Evolutionary conservation across 1,140 invertebrate species (phyloP).

Genomic region (Oedothorax gibbosus): DNA sequence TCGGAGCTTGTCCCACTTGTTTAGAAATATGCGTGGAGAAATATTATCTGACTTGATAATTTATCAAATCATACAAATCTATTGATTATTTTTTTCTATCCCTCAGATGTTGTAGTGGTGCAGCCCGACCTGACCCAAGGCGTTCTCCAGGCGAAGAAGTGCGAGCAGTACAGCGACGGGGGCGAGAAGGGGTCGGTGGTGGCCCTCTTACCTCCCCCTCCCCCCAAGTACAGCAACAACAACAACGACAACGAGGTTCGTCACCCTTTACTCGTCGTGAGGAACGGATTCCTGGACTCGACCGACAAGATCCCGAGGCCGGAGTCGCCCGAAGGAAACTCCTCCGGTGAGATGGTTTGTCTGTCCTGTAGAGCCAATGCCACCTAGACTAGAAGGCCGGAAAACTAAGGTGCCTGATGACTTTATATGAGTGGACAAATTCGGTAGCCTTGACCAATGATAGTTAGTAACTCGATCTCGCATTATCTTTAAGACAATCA

Average conservation of each 20-base stretch:
- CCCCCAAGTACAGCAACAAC: conserved; percentile 47
- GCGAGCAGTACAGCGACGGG: conserved; percentile 37
- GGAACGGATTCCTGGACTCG: conserved; percentile 36
- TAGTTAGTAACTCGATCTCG: no score
- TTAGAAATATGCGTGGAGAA: no score
- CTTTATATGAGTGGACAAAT: no score
- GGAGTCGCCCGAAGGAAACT: conserved; percentile 40
- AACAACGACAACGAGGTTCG: conserved; percentile 30
- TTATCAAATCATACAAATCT: no score
- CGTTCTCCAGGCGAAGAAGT: conserved; percentile 23
- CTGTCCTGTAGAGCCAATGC: neutral
- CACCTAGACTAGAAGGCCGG: no score
- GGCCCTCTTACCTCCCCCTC: conserved; percentile 18
- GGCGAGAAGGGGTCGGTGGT: conserved; percentile 1
- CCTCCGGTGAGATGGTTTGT: conserved; percentile 28
- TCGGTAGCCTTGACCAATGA: no score
- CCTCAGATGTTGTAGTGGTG: conserved; percentile 74
- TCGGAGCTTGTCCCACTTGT: no score
- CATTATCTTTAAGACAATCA: no score
- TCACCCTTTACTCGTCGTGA: conserved; percentile 30
- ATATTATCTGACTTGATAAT: no score
- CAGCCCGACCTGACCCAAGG: conserved; percentile 88
- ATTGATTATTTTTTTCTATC: no score
- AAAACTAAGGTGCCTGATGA: no score
- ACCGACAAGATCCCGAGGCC: conserved; percentile 52